These are phyloP conservation scores for Sussaba pulchella DNA, from an alignment of 2,888 invertebrate species.

Conservation along the genomic window DNA sequence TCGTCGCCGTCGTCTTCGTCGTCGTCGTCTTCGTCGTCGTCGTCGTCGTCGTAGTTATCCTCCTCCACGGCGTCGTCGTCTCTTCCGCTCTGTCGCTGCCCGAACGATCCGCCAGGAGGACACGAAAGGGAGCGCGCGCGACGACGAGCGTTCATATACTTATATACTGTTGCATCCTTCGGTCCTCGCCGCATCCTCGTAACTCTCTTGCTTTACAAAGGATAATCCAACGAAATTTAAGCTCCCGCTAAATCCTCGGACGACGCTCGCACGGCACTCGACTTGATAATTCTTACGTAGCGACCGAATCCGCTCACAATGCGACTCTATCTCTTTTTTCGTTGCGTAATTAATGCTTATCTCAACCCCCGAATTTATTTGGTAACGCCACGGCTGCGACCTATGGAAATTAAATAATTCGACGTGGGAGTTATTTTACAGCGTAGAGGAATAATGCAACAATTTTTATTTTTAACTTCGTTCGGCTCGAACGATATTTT, in stretches of 20 bases:
- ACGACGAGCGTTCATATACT: neutral
- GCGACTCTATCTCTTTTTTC: neutral
- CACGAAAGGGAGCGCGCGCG: conserved; percentile 4
- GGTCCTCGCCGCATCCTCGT: conserved; percentile 20
- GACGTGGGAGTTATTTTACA: conserved; percentile 13
- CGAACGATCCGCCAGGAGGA: conserved; percentile 26
- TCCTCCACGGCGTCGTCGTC: neutral
- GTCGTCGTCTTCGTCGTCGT: conserved; percentile 13
- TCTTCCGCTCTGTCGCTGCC: neutral
- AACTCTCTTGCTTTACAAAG: conserved; percentile 28
- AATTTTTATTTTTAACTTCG: neutral
- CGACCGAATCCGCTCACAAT: neutral
- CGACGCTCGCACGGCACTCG: conserved; percentile 1
- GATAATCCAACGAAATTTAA: conserved; percentile 58
- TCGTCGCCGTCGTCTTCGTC: conserved; percentile 10
- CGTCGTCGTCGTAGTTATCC: too few relatives aligned
- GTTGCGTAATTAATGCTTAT: conserved; percentile 26
- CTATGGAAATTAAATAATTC: conserved; percentile 13
- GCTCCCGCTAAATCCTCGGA: conserved; percentile 40
- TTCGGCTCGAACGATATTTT: neutral
- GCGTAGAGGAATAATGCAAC: conserved; percentile 11
- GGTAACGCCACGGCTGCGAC: neutral
- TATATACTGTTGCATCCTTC: neutral
- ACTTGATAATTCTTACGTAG: conserved; percentile 27
- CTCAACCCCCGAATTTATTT: neutral